Base-by-base conservation (phyloP, 2,797 vertebrate genomes). In the Ibycter americanus region DNA sequence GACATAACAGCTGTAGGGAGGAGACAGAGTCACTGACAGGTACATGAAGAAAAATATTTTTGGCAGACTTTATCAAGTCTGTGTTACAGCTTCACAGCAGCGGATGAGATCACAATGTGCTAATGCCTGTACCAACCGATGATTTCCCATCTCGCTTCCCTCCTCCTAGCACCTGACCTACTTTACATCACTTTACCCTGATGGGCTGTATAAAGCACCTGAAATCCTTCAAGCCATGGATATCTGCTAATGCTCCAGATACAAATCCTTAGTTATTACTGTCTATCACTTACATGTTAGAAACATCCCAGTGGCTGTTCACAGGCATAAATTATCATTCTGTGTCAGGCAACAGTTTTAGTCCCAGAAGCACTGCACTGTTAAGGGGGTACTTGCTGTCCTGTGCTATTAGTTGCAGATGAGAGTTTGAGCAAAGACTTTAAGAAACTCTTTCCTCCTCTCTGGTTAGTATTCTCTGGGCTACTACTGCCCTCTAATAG, bases 41-140 rank as follows among this genome's bases (percentile, higher is more conserved):
- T 92, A 92, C 71, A 92, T 36, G 78, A 94, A 94, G 63, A 83
- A 93, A 90, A 96, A 87, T 94, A 93, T 94, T 95, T 94, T 94
- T 89, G 86, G 81, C 83, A 95, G 96, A 58, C 74, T 95, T 93
- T 80, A 65, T 92, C 83, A 85, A 91, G 84, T 81, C 82, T 93
- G 49, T 78, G 65, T 89, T 84, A 59, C 42, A 92, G 76, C 81
- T 94, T 94, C 92, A 81, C 71, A 91, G 93, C 88, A 92, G 93
- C 12, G 3, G 71, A 96, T 93, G 87, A 95, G 93, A 96, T 96
- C 94, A 93, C 87, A 81, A 89, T 83, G 93, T 95, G 93, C 88
- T 93, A 94, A 96, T 89, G 94, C 91, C 93, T 97, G 87, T 54
- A 93, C 78, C 71, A 78, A n/a, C 63, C 0, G 27, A 96, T 73